These are phyloP conservation scores for Cydia fagiglandana DNA, from an alignment of 1,140 invertebrate species.

Conservation along the genomic window DNA sequence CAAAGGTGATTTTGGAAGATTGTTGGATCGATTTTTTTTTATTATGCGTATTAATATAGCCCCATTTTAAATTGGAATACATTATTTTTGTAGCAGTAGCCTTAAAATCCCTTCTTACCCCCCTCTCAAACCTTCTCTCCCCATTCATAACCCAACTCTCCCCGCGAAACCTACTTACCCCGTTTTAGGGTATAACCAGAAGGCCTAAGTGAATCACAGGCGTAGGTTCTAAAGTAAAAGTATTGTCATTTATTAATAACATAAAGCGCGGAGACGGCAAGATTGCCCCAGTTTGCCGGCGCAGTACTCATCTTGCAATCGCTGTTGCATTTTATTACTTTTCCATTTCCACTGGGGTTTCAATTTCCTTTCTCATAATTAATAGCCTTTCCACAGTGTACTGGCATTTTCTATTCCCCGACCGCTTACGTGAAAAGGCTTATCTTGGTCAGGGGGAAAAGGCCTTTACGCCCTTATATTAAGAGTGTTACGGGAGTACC, in stretches of 20 bases:
- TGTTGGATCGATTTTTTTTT: too few relatives aligned
- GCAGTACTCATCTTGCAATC: constrained; percentile 71
- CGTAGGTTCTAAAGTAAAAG: constrained; percentile 8
- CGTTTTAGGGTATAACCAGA: too few relatives aligned
- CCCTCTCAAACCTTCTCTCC: too few relatives aligned
- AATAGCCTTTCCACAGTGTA: constrained; percentile 71
- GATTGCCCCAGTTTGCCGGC: constrained; percentile 35
- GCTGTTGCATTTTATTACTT: constrained; percentile 78
- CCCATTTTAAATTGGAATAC: too few relatives aligned
- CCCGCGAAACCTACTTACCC: too few relatives aligned
- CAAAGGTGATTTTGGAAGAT: too few relatives aligned
- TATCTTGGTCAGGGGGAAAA: neutral
- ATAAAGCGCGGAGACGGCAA: constrained; percentile 20
- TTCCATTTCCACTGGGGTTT: constrained; percentile 76
- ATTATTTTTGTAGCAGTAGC: too few relatives aligned
- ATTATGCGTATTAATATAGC: too few relatives aligned
- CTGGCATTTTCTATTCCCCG: constrained; percentile 70
- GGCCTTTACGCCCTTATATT: neutral
- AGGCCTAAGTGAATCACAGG: neutral
- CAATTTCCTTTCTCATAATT: constrained; percentile 78
- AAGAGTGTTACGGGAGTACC: constrained; percentile 37
- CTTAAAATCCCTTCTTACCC: too few relatives aligned
- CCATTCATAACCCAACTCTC: too few relatives aligned
- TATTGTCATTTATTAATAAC: constrained; percentile 32
- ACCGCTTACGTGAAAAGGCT: constrained; percentile 37